phyloP scores from a whole-genome alignment of 2,113 vertebrate species.

The Psilopogon haemacephalus region DNA sequence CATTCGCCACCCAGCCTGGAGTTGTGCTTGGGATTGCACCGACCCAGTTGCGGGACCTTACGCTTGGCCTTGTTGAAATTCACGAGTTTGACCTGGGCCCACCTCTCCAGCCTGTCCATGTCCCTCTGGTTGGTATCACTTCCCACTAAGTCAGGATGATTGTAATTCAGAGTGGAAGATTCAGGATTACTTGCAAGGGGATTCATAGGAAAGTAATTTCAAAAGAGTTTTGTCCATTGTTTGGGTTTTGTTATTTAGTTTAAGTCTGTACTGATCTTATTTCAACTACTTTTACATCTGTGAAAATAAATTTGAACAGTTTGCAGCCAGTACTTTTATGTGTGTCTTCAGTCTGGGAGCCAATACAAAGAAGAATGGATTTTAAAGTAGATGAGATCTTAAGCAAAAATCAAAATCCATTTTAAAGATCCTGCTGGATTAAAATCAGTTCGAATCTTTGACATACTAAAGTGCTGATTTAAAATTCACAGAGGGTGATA shows the following conservation, averaged over 20 bases:
- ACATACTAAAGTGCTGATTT: slow-evolving; percentile 10
- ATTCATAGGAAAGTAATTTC: not conserved
- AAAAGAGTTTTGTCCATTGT: not conserved
- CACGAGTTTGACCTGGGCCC: too few species aligned
- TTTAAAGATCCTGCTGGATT: slow-evolving; percentile 30
- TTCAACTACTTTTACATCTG: not conserved
- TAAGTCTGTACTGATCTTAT: not conserved
- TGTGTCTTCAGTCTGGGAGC: not conserved
- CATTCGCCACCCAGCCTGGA: too few species aligned
- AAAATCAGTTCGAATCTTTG: slow-evolving; percentile 7
- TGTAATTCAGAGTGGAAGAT: not conserved
- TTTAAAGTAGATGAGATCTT: slow-evolving; percentile 10
- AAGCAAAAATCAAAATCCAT: not conserved
- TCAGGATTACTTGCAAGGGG: not conserved
- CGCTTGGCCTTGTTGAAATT: too few species aligned
- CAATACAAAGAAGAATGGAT: not conserved
- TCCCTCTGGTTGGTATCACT: too few species aligned
- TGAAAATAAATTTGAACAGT: not conserved
- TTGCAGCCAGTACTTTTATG: not conserved
- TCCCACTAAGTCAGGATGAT: not conserved
- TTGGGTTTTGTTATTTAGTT: not conserved
- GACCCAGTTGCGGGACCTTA: too few species aligned
- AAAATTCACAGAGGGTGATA: not conserved
- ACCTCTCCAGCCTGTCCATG: too few species aligned
- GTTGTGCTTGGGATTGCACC: too few species aligned